Percentiles rank a stretch among this genome's conserved stretches.
Conservation (phyloP, 2,888 invertebrate species). For the Calameuta idolon region DNA sequence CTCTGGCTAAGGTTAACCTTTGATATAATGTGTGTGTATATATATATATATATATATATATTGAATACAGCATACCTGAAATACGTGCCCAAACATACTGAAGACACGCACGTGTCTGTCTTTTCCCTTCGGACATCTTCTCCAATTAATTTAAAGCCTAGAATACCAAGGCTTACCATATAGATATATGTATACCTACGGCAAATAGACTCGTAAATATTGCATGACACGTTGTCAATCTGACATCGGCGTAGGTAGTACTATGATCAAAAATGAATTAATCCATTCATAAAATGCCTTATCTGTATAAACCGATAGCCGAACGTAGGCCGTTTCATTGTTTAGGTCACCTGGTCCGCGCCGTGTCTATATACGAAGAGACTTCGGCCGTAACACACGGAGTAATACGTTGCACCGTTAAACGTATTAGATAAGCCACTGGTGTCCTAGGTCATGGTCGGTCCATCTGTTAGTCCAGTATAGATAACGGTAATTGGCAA, state of each 20-base stretch:
- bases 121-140: not conserved
- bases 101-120: not conserved
- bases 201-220: not conserved
- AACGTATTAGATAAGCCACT: not conserved
- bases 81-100: not conserved
- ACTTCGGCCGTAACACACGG: not conserved
- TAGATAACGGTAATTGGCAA: constrained; percentile 38
- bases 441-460: constrained; percentile 46
- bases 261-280: not conserved
- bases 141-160: not conserved
- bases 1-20: not conserved
- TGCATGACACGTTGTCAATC: not conserved
- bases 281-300: constrained; percentile 8
- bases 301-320: not conserved
- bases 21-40: no score
- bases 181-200: not conserved
- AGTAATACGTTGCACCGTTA: not conserved
- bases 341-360: not conserved
- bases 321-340: not conserved
- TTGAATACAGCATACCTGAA: not conserved
- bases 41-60: not conserved
- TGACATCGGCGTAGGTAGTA: not conserved
- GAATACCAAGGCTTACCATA: not conserved
- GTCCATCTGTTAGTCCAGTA: constrained; percentile 44
- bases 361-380: not conserved